Evolutionary conservation across 2,888 invertebrate genomes (phyloP).

Genomic region (Ischnus inquisitorius): DNA sequence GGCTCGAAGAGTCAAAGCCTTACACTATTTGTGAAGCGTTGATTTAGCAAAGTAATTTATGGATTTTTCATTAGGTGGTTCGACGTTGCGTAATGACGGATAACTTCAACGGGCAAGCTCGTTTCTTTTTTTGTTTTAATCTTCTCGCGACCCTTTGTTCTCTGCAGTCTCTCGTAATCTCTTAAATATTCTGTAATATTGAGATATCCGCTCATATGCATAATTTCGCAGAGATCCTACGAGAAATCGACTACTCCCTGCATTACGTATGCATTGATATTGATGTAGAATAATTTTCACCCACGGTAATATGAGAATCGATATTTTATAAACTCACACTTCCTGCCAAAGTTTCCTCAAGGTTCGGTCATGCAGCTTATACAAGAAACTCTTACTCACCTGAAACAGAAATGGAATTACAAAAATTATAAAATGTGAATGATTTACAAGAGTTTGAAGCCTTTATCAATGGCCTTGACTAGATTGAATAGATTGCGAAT

Average conservation of each 20-base stretch:
- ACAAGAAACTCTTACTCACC: conserved; percentile 23
- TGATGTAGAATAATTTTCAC: not conserved
- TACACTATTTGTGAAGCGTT: not conserved
- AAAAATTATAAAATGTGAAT: conserved; percentile 3
- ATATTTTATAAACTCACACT: conserved; percentile 2
- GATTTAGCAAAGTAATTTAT: conserved; percentile 15
- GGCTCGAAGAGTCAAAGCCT: not conserved
- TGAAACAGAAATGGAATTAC: conserved; percentile 20
- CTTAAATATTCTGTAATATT: not conserved
- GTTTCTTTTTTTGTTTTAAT: not conserved
- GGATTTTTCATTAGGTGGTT: conserved; percentile 7
- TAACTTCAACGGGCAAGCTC: not conserved
- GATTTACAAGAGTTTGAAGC: not conserved
- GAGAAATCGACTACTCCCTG: not conserved
- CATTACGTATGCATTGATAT: not conserved
- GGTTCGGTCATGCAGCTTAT: too few relatives aligned
- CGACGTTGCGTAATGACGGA: conserved; percentile 1
- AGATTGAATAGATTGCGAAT: not conserved
- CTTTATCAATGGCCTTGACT: not conserved
- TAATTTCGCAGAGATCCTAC: not conserved
- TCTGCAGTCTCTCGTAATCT: not conserved
- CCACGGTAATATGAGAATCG: not conserved
- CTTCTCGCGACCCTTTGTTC: not conserved
- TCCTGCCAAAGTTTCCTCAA: not conserved
- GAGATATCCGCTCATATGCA: too few relatives aligned